Conservation (phyloP, 2,113 vertebrate genomes). For the Spheniscus mendiculus region DNA sequence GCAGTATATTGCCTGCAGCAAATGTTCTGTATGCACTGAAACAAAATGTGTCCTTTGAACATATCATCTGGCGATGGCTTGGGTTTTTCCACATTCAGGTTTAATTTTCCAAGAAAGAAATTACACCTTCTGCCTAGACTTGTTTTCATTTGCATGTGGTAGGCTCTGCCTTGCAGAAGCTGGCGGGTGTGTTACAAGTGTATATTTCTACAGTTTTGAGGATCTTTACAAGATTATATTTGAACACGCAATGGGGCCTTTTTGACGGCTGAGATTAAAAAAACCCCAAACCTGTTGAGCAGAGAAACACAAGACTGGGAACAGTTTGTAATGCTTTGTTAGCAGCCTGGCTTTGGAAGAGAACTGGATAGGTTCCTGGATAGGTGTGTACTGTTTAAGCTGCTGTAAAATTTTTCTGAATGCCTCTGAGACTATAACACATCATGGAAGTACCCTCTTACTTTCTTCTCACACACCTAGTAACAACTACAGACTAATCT, state of each 20-base stretch:
- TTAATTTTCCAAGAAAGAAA: neutral
- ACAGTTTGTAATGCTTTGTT: too few species aligned
- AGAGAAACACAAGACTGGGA: neutral
- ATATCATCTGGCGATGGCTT: fast-evolving
- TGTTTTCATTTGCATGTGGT: neutral
- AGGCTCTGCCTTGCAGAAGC: neutral
- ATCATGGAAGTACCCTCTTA: neutral
- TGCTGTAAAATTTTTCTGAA: neutral
- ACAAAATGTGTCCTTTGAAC: neutral
- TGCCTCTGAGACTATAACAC: neutral
- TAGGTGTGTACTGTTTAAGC: neutral
- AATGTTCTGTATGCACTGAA: neutral
- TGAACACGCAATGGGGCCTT: neutral
- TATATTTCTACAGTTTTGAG: neutral
- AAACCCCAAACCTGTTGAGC: neutral
- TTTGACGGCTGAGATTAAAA: neutral
- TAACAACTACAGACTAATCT: fast-evolving
- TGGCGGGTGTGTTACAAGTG: fast-evolving
- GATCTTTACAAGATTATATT: neutral
- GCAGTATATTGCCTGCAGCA: neutral
- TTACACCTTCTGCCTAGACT: neutral
- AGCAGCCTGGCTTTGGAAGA: neutral
- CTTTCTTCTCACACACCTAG: neutral
- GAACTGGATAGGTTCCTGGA: neutral
- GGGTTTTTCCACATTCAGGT: neutral